Conservation (phyloP, 2,888 invertebrate genomes). For the Tenthredo livida region DNA sequence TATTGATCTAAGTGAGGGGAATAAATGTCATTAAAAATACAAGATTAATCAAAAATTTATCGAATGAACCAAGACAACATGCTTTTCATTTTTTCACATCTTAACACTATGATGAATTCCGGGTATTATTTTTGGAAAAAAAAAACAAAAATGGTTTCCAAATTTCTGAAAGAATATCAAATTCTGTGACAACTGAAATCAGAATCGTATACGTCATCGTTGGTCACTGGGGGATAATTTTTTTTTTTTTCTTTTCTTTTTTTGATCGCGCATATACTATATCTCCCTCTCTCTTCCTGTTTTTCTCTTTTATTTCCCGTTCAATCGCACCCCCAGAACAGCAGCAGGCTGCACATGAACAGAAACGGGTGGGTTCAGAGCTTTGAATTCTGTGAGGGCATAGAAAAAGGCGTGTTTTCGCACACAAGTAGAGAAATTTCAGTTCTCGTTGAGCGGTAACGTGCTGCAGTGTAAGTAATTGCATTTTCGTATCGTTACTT, state of each 20-base stretch:
- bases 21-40: neutral
- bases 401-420: conserved; percentile 3
- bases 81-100: too few species aligned
- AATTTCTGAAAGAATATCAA: neutral
- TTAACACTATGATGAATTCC: too few species aligned
- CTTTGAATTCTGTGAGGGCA: neutral
- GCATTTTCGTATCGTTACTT: conserved; percentile 3
- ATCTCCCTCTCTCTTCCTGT: neutral
- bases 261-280: neutral
- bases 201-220: neutral
- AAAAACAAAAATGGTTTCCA: neutral
- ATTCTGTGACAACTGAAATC: neutral
- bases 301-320: neutral
- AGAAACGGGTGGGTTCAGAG: neutral
- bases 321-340: neutral
- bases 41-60: too few species aligned
- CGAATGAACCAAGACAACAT: too few species aligned
- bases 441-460: neutral
- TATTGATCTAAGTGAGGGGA: conserved; percentile 18
- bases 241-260: neutral
- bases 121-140: neutral
- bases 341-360: neutral
- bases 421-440: neutral
- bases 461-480: neutral
- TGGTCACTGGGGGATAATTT: neutral